These are phyloP conservation scores for Drosophila pseudotalamancana DNA, from an alignment of 2,888 invertebrate species.

Conservation along the genomic window DNA sequence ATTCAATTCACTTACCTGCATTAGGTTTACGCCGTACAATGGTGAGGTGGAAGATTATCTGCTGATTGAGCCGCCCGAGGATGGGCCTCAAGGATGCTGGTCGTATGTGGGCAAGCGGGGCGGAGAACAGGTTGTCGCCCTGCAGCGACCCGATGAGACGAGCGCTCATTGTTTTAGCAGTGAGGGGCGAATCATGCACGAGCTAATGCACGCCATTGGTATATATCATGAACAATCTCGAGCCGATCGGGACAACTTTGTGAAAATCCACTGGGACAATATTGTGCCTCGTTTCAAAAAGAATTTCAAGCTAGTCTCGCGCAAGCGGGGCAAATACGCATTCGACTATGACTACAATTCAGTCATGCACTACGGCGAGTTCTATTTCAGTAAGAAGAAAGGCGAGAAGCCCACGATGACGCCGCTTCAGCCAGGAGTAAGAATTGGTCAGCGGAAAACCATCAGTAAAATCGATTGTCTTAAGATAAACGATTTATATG, in stretches of 20 bases:
- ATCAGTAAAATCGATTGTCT: slow-evolving; percentile 88
- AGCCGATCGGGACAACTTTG: slow-evolving; percentile 87
- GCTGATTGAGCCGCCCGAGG: slow-evolving; percentile 87
- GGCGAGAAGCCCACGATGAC: slow-evolving; percentile 87
- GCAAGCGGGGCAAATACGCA: slow-evolving; percentile 87
- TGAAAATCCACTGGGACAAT: slow-evolving; percentile 89
- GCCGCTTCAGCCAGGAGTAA: slow-evolving; percentile 86
- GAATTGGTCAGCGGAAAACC: slow-evolving; percentile 87
- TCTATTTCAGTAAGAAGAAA: slow-evolving; percentile 87
- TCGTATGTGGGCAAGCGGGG: slow-evolving; percentile 91
- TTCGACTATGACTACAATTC: slow-evolving; percentile 91
- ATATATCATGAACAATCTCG: slow-evolving; percentile 93
- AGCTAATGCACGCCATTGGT: slow-evolving; percentile 92
- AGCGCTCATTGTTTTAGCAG: slow-evolving; percentile 88
- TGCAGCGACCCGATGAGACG: slow-evolving; percentile 87
- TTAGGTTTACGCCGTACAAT: slow-evolving; percentile 88
- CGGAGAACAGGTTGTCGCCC: slow-evolving; percentile 89
- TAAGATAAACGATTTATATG: slow-evolving; percentile 88
- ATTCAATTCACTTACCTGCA: slow-evolving; percentile 88
- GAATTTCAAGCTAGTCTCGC: slow-evolving; percentile 88
- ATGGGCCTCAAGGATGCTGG: slow-evolving; percentile 89
- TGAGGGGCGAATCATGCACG: slow-evolving; percentile 91
- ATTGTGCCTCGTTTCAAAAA: slow-evolving; percentile 86
- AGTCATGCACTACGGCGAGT: slow-evolving; percentile 91
- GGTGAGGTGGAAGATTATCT: slow-evolving; percentile 87